phyloP scores from a whole-genome alignment of 2,113 vertebrate species.

The Prochilodus magdalenae region DNA sequence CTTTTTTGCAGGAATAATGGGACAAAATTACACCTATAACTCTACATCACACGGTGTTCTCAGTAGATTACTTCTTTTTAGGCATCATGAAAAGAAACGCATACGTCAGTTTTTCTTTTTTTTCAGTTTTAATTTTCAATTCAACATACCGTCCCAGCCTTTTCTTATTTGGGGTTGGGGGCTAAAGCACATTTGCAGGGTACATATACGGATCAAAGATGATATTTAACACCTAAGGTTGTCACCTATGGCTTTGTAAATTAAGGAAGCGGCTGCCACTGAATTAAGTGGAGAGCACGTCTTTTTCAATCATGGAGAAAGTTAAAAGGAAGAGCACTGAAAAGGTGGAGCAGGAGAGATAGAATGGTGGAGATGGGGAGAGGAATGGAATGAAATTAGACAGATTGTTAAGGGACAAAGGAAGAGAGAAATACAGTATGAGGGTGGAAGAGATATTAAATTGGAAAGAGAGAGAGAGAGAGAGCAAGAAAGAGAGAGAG shows the following conservation, averaged over 20 bases:
- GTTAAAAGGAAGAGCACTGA: not conserved
- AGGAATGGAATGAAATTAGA: not conserved
- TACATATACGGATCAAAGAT: constrained; percentile 1
- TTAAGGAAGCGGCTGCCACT: not conserved
- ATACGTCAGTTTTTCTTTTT: no score
- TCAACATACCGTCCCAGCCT: no score
- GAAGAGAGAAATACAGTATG: not conserved
- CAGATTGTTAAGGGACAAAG: not conserved
- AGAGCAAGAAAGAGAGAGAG: not conserved
- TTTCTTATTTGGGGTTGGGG: no score
- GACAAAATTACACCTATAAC: no score
- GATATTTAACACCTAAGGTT: not conserved
- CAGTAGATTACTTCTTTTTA: no score
- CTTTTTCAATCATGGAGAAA: constrained; percentile 9
- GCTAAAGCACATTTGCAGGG: not conserved
- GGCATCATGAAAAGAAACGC: no score
- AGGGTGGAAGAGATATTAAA: no score
- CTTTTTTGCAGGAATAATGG: no score
- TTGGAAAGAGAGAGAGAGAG: not conserved
- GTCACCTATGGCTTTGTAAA: not conserved
- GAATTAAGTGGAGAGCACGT: not conserved
- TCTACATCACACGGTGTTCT: no score
- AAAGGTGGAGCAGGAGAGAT: not conserved
- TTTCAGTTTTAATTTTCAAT: no score
- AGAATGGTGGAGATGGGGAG: not conserved